A percentile compares a stretch with the other conserved stretches of the same genome.
Evolutionary conservation across 2,113 vertebrate genomes (phyloP).

Genomic region (Antennarius striatus): DNA sequence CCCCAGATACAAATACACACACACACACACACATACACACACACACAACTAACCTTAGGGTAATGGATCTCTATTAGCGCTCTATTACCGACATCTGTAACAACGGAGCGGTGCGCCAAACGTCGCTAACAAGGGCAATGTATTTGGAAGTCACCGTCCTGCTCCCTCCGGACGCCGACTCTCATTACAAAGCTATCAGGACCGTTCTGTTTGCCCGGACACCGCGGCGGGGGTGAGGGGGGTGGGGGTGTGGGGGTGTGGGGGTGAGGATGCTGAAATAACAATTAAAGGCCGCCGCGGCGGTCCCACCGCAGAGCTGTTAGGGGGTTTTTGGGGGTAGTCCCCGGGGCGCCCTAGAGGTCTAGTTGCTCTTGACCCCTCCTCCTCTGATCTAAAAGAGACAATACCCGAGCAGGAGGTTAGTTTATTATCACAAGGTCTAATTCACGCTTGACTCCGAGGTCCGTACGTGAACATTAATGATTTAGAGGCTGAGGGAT

Average conservation of each 20-base stretch:
- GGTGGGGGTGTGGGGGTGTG: slow-evolving; percentile 24
- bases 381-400: slow-evolving; percentile 54
- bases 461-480: slow-evolving; percentile 59
- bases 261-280: slow-evolving; percentile 58
- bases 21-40: slow-evolving; percentile 22
- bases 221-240: slow-evolving; percentile 25
- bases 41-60: slow-evolving; percentile 62
- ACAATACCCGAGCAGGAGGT: slow-evolving; percentile 60
- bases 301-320: slow-evolving; percentile 41
- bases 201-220: slow-evolving; percentile 71
- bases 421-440: slow-evolving; percentile 59
- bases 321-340: slow-evolving; percentile 27
- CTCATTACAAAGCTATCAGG: slow-evolving; percentile 78
- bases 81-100: slow-evolving; percentile 81
- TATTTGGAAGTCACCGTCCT: slow-evolving; percentile 77
- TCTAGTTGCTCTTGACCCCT: slow-evolving; percentile 68
- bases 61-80: slow-evolving; percentile 80
- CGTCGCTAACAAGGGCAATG: slow-evolving; percentile 81
- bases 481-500: slow-evolving; percentile 68
- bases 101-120: slow-evolving; percentile 73
- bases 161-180: slow-evolving; percentile 71
- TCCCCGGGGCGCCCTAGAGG: slow-evolving; percentile 66
- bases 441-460: slow-evolving; percentile 58
- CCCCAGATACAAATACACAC: slow-evolving; percentile 18
- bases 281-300: slow-evolving; percentile 70